phyloP scores from a whole-genome alignment of 2,113 vertebrate species.

The Aptenodytes forsteri region DNA sequence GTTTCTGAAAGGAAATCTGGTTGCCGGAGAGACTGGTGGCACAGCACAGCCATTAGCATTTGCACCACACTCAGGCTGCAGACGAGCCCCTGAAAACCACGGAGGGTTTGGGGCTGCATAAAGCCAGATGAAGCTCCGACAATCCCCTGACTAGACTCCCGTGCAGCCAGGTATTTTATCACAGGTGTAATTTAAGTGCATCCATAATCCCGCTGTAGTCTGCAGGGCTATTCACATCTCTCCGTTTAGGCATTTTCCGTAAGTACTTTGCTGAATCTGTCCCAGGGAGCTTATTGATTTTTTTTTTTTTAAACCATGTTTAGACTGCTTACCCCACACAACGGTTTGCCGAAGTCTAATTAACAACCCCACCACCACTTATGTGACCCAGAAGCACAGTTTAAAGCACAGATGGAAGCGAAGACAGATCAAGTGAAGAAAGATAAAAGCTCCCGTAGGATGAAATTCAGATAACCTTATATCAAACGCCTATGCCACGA shows the following conservation, averaged over 20 bases:
- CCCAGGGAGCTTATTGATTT: not conserved
- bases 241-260: not conserved
- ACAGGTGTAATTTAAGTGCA: not conserved
- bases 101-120: not conserved
- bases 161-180: not conserved
- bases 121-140: not conserved
- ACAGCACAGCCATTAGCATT: not conserved
- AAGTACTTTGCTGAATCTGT: not conserved
- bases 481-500: not conserved
- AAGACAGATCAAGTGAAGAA: not conserved
- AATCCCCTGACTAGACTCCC: not conserved
- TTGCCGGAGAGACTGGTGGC: not conserved
- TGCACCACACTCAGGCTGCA: fast-evolving
- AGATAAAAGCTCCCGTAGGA: not conserved
- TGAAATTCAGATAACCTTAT: not conserved
- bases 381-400: slow-evolving; percentile 6
- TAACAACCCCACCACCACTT: not conserved
- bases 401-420: not conserved
- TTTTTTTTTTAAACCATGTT: not conserved
- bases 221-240: not conserved
- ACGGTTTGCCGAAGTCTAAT: not conserved
- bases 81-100: not conserved
- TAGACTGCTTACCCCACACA: not conserved
- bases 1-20: not conserved
- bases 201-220: not conserved